These are phyloP conservation scores for Mimas tiliae DNA, from an alignment of 2,888 invertebrate genomes.

Conservation along the genomic window DNA sequence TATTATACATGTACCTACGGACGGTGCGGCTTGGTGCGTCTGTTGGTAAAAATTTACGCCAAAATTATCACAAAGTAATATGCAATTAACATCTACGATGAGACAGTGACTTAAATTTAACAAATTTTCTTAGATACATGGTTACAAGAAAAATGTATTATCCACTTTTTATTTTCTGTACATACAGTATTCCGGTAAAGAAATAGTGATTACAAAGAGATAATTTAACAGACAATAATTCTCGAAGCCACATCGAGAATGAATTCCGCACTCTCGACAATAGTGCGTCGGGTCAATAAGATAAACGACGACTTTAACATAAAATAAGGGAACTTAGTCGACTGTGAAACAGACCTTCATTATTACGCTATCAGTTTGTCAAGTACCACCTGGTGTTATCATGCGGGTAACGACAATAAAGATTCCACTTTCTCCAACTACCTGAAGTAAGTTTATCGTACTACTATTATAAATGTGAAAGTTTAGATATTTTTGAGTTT, in stretches of 20 bases:
- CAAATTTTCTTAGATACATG: neutral
- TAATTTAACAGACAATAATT: neutral
- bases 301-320: conserved; percentile 24
- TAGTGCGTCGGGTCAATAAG: conserved; percentile 13
- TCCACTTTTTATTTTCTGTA: neutral
- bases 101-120: neutral
- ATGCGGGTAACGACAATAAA: conserved; percentile 20
- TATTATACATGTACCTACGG: too few species aligned
- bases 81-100: too few species aligned
- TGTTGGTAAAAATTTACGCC: too few species aligned
- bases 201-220: neutral
- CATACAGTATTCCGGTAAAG: neutral
- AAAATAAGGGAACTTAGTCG: conserved; percentile 36
- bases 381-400: conserved; percentile 32
- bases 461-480: too few species aligned
- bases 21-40: too few species aligned
- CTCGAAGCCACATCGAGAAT: neutral
- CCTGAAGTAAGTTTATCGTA: neutral
- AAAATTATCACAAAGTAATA: too few species aligned
- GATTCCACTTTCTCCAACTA: neutral
- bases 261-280: conserved; percentile 11
- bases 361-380: conserved; percentile 50
- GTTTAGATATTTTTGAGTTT: too few species aligned
- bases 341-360: conserved; percentile 44
- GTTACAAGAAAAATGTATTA: neutral